Conservation (phyloP, 2,113 vertebrate genomes). For the Proteles cristata region DNA sequence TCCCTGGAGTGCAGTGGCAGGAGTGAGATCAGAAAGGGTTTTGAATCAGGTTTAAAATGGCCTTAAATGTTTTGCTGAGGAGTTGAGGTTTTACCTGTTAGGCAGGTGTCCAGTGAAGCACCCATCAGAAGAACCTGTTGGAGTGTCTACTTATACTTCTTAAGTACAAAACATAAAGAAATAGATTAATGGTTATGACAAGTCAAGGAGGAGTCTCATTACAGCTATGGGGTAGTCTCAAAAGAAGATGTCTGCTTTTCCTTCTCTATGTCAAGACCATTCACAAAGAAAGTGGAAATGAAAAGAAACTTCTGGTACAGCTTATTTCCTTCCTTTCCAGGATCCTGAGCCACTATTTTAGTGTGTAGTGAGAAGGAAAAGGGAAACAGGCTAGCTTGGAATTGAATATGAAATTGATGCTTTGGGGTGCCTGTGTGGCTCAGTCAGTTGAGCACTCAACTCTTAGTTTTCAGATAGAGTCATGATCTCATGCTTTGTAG, state of each 20-base stretch:
- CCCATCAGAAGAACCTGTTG: neutral
- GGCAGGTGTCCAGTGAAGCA: neutral
- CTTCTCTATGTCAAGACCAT: neutral
- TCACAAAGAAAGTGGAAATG: neutral
- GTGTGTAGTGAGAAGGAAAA: neutral
- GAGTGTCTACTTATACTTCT: neutral
- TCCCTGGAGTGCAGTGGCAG: neutral
- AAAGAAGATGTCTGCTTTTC: neutral
- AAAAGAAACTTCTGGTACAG: neutral
- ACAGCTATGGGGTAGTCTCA: too few relatives aligned
- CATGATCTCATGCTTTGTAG: too few relatives aligned
- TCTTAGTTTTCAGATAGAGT: too few relatives aligned
- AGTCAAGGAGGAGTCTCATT: neutral
- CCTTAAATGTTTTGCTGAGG: neutral
- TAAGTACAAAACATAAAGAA: neutral
- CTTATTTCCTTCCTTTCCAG: neutral
- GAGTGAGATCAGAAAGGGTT: neutral
- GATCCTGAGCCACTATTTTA: neutral
- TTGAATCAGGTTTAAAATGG: neutral
- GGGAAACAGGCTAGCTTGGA: neutral
- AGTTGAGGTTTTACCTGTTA: neutral
- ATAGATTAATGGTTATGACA: neutral
- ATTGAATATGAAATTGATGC: neutral
- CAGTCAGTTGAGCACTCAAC: too few relatives aligned
- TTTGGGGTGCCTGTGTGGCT: neutral